These are phyloP conservation scores for Apis florea DNA, from an alignment of 1,140 invertebrate species.

Conservation along the genomic window DNA sequence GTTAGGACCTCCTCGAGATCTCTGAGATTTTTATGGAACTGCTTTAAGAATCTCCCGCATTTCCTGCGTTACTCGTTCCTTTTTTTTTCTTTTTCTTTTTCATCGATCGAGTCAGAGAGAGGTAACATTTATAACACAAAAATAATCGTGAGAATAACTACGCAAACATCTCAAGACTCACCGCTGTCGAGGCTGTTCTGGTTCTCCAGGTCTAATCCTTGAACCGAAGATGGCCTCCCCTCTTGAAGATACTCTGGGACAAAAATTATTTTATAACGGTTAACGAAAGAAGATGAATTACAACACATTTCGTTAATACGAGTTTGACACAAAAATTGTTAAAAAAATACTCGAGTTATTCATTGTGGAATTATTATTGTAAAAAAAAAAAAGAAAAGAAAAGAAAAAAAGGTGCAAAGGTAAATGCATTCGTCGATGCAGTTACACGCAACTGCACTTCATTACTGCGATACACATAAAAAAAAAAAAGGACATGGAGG, in stretches of 20 bases:
- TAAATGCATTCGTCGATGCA: too few relatives aligned
- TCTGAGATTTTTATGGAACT: slow-evolving; percentile 28
- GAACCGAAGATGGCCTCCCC: slow-evolving; percentile 58
- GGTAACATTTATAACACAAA: not conserved
- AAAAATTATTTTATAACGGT: not conserved
- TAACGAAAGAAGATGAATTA: not conserved
- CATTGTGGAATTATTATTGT: too few relatives aligned
- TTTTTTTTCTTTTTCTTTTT: not conserved
- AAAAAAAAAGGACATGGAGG: too few relatives aligned
- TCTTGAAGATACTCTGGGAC: slow-evolving; percentile 70
- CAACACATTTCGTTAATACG: too few relatives aligned
- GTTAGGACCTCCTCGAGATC: slow-evolving; percentile 39
- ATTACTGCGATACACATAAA: too few relatives aligned
- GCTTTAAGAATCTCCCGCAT: not conserved
- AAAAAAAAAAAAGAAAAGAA: too few relatives aligned
- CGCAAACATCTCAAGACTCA: slow-evolving; percentile 57
- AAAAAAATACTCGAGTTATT: too few relatives aligned
- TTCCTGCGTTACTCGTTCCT: too few relatives aligned
- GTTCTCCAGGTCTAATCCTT: slow-evolving; percentile 71
- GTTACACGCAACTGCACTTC: too few relatives aligned
- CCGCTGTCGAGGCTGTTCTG: slow-evolving; percentile 75
- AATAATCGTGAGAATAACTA: not conserved
- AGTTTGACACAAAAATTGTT: too few relatives aligned
- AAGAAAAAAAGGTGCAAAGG: too few relatives aligned
- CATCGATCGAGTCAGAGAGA: not conserved